Base-by-base conservation (phyloP, 2,888 invertebrate genomes). In the Bugula neritina region DNA sequence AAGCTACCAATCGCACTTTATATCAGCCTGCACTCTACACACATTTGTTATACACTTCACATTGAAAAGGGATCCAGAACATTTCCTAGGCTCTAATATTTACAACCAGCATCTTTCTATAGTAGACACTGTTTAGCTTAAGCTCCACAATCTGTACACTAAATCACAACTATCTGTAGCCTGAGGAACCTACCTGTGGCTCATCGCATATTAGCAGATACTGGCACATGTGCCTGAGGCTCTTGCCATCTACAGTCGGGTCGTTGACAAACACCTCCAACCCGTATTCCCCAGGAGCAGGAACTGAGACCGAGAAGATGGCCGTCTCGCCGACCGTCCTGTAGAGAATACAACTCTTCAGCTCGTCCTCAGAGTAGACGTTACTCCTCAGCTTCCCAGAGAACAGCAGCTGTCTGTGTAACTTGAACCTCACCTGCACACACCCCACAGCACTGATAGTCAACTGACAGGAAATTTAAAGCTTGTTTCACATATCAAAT, bases 231-330 rank as follows among this genome's bases (percentile, higher is more conserved):
- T 83, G 83, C 76, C 79, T 82, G 69, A 84, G 76, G 0, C 83
- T 82, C 71, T 81, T 81, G 3, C 83, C 83, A 71, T 84, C 84
- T 0, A 75, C 77, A 1, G 79, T 78, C 0, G 83, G 84, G 75
- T 84, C 82, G 74, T 84, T 84, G 72, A 81, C 82, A 72, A 82
- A 84, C 71, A 84, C 80, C 75, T 84, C 84, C 21, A 83, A 77
- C 13, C 83, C 83, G 73, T 79, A 84, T 72, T 84, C 84, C 13
- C 83, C 84, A 1, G 79, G 74, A 2, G 76, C 74, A 3, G 84
- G 84, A 2, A 82, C 80, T 2, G 80, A 81, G 72, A 83, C 77
- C 69, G 80, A 81, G 77, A 84, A 83, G 72, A 83, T 80, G 1
- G 81, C 83, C 3, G 82, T 79, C 71, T 82, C 81, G 35, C 79